Base-by-base conservation (phyloP, 2,797 vertebrate genomes). In the Bovichtus variegatus region DNA sequence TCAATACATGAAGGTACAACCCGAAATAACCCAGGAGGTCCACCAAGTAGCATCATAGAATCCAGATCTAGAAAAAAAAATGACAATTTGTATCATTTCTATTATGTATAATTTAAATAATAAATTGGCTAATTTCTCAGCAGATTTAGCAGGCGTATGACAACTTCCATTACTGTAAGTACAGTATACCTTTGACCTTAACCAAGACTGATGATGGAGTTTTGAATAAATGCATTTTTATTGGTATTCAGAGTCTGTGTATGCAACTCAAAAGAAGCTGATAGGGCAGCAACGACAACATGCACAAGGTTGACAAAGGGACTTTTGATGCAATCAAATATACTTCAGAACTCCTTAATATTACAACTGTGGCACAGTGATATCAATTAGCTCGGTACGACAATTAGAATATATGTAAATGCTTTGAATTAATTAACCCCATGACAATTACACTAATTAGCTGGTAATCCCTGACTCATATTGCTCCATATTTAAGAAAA, bases 371-470 rank as follows among this genome's bases (percentile, higher is more conserved):
- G 81, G 65, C 80, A 70, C 76, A 9, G 31, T 60, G 49, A 87
- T 79, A 69, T 81, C 88, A 94, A 93, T 94, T 90, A 93, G 62
- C 80, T 74, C 46, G 49, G 67, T 69, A 63, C 80, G 13, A 90
- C 82, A 91, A 89, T 93, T 88, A 85, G 53, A 84, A 80, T 87
- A 91, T 87, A 92, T 94, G 92, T 89, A 93, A 94, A 94, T 93
- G 84, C 68, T 78, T 46, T 41, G 78, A 90, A 84, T 92, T 91
- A 94, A 95, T 94, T 91, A 94, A 92, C 94, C 91, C 92, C 92
- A 63, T 68, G 89, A 79, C 77, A 74, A 40, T 49, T 41, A 40
- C 77, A 89, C 80, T 93, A 95, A 95, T 94, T 94, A 94, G 80
- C 76, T 57, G 25, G 70, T 86, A 92, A 90, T 94, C 91, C 91